Conservation (phyloP, 2,113 vertebrate genomes). For the Grallaria varia region DNA sequence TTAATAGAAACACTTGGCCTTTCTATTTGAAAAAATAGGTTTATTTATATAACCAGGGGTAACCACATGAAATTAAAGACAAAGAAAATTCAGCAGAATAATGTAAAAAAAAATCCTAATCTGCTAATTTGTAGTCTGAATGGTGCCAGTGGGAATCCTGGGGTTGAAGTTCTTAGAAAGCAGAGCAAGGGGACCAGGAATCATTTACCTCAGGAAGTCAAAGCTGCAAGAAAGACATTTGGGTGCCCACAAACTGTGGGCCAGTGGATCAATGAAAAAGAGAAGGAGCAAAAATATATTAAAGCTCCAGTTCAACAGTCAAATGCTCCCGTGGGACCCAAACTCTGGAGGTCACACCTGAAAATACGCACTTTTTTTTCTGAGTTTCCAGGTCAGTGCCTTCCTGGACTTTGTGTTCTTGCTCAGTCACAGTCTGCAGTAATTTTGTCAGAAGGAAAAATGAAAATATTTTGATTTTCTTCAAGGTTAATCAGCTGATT, state of each 20-base stretch:
- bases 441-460: not conserved
- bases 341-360: not conserved
- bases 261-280: not conserved
- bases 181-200: not conserved
- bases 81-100: not conserved
- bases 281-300: not conserved
- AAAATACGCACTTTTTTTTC: rapidly evolving
- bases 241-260: not conserved
- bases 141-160: not conserved
- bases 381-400: not conserved
- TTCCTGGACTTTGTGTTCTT: not conserved
- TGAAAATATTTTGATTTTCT: not conserved
- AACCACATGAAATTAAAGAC: not conserved
- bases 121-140: not conserved
- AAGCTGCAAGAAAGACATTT: not conserved
- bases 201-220: not conserved
- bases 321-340: not conserved
- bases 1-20: slow-evolving; percentile 28
- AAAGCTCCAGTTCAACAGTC: not conserved
- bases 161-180: not conserved
- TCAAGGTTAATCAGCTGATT: not conserved
- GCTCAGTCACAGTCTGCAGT: not conserved
- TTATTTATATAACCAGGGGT: not conserved
- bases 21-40: not conserved
- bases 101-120: not conserved